Evolutionary conservation across 2,888 invertebrate species (phyloP), one percentile per base, ranked within the genome.

Genomic region (Lordiphosa fenestrarum): DNA sequence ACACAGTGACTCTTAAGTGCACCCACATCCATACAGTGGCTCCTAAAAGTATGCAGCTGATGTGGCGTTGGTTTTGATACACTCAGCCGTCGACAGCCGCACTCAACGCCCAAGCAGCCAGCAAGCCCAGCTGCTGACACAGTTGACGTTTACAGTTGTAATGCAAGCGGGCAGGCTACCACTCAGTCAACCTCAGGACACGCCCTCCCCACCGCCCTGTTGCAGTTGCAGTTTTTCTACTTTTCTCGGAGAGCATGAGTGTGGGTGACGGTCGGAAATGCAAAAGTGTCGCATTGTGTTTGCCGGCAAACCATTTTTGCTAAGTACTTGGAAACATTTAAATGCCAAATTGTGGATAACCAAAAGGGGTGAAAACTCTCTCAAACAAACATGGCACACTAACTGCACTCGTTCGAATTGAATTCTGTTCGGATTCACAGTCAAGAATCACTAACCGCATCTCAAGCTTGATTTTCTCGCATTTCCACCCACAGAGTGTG

Each of bases 71-170:
- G 59, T 50, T 61, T 78, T 84, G 84, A 82, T 83, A 83, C 84
- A 78, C 85, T 78, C 80, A 66, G 78, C 71, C 80, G 80, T 67
- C 85, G 76, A 83, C 83, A 82, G 85, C 66, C 78, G 71, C 77
- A 76, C 77, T 80, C 77, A 76, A 64, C 76, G 57, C 57, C 50
- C 21, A 53, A 50, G 44, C 50, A 46, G 35, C 46, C 7, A 53
- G 21, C 67, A 54, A 44, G 44, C 47, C 12, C 48, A 57, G 10
- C 53, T 67, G 47, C 36, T 66, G 80, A 68, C 80, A 73, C 61
- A 71, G 81, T 71, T 81, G 81, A 80, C 71, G 61, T 61, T 77
- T 80, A 80, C 73, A 76, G 68, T 62, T 71, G 84, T 77, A 83
- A 77, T 80, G 69, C 73, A 62, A 68, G 68, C 57, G 59, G 64